phyloP scores from a whole-genome alignment of 2,797 vertebrate genomes.

The Manis crassicaudata region DNA sequence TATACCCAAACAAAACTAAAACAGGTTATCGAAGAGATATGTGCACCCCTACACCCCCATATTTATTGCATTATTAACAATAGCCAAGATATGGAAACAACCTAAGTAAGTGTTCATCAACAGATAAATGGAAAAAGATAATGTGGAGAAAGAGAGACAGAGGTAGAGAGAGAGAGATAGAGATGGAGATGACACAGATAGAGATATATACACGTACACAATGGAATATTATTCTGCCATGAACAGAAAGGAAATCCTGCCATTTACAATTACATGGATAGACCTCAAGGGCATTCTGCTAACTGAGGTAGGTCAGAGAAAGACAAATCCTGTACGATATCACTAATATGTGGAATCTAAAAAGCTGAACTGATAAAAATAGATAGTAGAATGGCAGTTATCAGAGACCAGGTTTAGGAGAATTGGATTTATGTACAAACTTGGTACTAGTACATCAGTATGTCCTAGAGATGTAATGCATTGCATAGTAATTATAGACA shows the following conservation, averaged over 20 bases:
- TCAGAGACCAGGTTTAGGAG: neutral
- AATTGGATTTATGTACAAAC: neutral
- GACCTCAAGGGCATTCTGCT: neutral
- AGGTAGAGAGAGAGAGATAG: no score
- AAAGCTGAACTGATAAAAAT: neutral
- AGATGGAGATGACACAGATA: no score
- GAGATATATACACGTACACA: neutral
- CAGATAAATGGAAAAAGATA: neutral
- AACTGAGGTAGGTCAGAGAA: neutral
- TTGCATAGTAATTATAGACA: neutral
- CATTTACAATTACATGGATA: neutral
- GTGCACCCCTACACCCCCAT: neutral
- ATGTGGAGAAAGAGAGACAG: no score
- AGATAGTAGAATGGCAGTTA: neutral
- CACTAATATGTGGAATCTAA: neutral
- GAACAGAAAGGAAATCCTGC: neutral
- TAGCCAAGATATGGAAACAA: neutral
- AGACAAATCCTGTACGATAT: neutral
- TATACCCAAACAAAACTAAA: neutral
- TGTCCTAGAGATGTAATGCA: neutral
- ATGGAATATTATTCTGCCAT: neutral
- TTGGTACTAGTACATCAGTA: neutral
- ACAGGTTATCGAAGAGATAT: neutral
- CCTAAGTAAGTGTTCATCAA: neutral
- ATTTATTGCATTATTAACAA: neutral